These are phyloP conservation scores for Endotricha flammealis DNA, from an alignment of 2,888 invertebrate genomes.

Conservation along the genomic window DNA sequence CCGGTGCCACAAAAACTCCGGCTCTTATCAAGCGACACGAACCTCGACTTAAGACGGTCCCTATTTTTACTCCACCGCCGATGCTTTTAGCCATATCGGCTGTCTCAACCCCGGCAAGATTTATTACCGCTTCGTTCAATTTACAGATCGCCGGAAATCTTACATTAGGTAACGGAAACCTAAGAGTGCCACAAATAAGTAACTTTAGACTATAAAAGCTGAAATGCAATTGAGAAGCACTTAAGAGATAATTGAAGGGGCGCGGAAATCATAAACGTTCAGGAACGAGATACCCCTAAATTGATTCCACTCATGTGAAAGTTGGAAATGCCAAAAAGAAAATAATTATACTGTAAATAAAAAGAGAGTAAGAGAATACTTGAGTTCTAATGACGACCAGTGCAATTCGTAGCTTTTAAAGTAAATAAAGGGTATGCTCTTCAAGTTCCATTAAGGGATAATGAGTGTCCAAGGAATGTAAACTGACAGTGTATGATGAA, in stretches of 20 bases:
- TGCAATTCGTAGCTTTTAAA: conserved; percentile 37
- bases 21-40: conserved; percentile 72
- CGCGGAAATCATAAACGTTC: conserved; percentile 17
- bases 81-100: conserved; percentile 72
- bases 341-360: no score
- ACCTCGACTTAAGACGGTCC: conserved; percentile 68
- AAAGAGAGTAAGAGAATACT: not conserved
- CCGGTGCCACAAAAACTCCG: conserved; percentile 67
- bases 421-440: conserved; percentile 48
- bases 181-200: conserved; percentile 47
- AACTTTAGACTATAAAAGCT: conserved; percentile 54
- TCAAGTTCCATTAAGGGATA: conserved; percentile 62
- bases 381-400: conserved; percentile 26
- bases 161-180: conserved; percentile 61
- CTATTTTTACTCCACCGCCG: conserved; percentile 61
- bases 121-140: conserved; percentile 65
- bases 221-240: conserved; percentile 36
- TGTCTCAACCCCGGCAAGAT: conserved; percentile 53
- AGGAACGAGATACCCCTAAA: conserved; percentile 5
- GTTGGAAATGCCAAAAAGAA: conserved; percentile 20
- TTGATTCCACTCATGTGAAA: conserved; percentile 2
- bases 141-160: conserved; percentile 66
- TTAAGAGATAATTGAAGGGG: conserved; percentile 45
- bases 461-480: conserved; percentile 57
- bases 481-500: conserved; percentile 59